Percentiles rank a stretch among this genome's conserved stretches.
phyloP scores from a whole-genome alignment of 2,113 vertebrate genomes.

The Amphiprion ocellaris region DNA sequence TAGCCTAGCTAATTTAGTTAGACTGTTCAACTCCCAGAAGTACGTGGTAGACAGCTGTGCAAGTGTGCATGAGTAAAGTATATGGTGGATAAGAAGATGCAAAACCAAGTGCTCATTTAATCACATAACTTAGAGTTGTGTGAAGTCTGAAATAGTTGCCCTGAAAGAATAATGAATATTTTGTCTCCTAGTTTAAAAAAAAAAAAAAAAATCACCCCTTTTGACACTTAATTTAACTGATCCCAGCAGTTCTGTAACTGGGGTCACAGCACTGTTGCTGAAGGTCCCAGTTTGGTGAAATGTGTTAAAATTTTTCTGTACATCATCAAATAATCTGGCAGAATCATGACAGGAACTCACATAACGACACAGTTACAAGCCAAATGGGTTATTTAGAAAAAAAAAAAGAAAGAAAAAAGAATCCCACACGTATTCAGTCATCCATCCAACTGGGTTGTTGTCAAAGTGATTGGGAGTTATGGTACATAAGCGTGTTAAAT shows the following conservation, averaged over 20 bases:
- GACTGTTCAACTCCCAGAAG: slow-evolving; percentile 32
- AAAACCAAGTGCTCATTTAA: slow-evolving; percentile 46
- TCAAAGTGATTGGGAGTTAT: slow-evolving; percentile 42
- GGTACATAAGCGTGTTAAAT: slow-evolving; percentile 44
- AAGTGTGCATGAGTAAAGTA: slow-evolving; percentile 9
- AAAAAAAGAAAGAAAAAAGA: not conserved
- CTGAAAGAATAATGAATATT: slow-evolving; percentile 22
- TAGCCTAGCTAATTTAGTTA: slow-evolving; percentile 51
- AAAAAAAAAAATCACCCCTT: not conserved
- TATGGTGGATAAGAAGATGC: slow-evolving; percentile 3
- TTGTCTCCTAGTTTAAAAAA: not conserved
- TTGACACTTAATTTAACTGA: slow-evolving; percentile 16
- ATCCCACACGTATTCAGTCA: not conserved
- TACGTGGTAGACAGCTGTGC: slow-evolving; percentile 2
- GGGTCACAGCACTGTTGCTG: slow-evolving; percentile 11
- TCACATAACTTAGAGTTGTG: slow-evolving; percentile 19
- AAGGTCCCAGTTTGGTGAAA: slow-evolving; percentile 38
- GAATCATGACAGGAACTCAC: slow-evolving; percentile 23
- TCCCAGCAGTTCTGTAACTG: slow-evolving; percentile 7
- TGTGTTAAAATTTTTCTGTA: slow-evolving; percentile 26
- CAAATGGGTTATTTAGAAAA: slow-evolving; percentile 16
- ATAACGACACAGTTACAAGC: slow-evolving; percentile 30
- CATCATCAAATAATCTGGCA: slow-evolving; percentile 33
- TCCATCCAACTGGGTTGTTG: slow-evolving; percentile 20
- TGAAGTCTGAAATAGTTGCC: slow-evolving; percentile 32